Base-by-base conservation (phyloP, 2,888 invertebrate species). In the Epistrophe eligans region DNA sequence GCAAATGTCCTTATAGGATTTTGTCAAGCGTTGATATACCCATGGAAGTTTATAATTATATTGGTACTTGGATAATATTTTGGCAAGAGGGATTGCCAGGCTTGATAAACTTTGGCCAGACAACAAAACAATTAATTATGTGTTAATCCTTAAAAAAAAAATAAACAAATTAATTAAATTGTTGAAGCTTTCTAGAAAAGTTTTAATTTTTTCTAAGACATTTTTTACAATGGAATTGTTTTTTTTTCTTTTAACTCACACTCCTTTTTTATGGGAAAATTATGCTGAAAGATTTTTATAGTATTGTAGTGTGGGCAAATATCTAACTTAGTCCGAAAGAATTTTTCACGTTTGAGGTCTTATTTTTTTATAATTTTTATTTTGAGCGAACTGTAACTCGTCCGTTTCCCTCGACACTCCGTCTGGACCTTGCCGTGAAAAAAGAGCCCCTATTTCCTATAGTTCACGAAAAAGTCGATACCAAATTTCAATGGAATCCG, bases 21-120 rank as follows among this genome's bases (percentile, higher is more conserved):
- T 52, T 52, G 38, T 70, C 52, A 70, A 52, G 67, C 50, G 38
- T 24, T 55, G 35, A 45, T 50, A 50, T 24, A 40, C 60, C 50
- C 35, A 28, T n/a, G 40, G 6, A 70, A 55, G 70, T 70, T 70
- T 70, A 70, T 70, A 55, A 70, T 70, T 70, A 70, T 40, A 55
- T 35, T 40, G 70, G 24, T 40, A n/a, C 70, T 55, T 55, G 13
- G 52, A 15, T 70, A 17, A 35, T 66, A 17, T 52, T 35, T 52
- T 70, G 40, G 38, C 24, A 9, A 52, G 52, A 15, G 15, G 38
- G 15, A 70, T 24, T 52, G 52, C 67, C 48, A 50, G 17, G 4
- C 15, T n/a, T 64, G 45, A 48, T 17, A 48, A 66, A 50, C 66
- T 67, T 67, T 66, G 35, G 48, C 13, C 28, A 45, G 24, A 28